Base-by-base conservation (phyloP, 2,888 invertebrate genomes). In the Mythimna vitellina region DNA sequence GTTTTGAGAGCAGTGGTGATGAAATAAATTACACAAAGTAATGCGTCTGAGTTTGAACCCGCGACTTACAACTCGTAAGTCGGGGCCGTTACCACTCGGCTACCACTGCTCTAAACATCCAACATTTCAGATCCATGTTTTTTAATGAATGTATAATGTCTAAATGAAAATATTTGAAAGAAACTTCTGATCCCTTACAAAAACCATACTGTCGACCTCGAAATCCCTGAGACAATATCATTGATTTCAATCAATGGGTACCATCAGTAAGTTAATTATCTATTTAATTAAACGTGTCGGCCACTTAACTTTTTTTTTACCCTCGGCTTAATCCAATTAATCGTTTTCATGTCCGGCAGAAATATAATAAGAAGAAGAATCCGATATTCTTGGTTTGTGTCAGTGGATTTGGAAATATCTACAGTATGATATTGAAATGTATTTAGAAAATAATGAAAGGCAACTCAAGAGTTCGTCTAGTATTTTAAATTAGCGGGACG, bases 241-340 rank as follows among this genome's bases (percentile, higher is more conserved):
- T 38, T 22, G 35, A 58, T 7, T 38, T 10, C 12, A 35, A 58
- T 42, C 25, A 12, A 65, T 51, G 22, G 22, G 8, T 17, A 32
- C n/a, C 22, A 32, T 14, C 35, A 67, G 25, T 77, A 35, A 60
- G n/a, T 68, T 60, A 77, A 76, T 73, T 60, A 60, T 14, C 10
- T 35, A 25, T 60, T 53, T 54, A 54, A 74, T 70, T 78, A 70
- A 70, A 78, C 35, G 35, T 54, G 78, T 60, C 46, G 29, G 20
- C 9, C 58, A 35, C 12, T 69, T 60, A 22, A 22, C 6, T 42
- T 76, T 73, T 73, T 73, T 56, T 51, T 65, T 53, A 58, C 53
- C 29, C 12, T 54, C 53, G 25, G 20, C 25, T 38, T 77, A 22
- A 69, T 73, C 78, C 29, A 74, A 74, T 74, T 35, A 60, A 53